A percentile compares a stretch with the other conserved stretches of the same genome.
Conservation (phyloP, 2,888 invertebrate species). For the Cephus pygmeus region DNA sequence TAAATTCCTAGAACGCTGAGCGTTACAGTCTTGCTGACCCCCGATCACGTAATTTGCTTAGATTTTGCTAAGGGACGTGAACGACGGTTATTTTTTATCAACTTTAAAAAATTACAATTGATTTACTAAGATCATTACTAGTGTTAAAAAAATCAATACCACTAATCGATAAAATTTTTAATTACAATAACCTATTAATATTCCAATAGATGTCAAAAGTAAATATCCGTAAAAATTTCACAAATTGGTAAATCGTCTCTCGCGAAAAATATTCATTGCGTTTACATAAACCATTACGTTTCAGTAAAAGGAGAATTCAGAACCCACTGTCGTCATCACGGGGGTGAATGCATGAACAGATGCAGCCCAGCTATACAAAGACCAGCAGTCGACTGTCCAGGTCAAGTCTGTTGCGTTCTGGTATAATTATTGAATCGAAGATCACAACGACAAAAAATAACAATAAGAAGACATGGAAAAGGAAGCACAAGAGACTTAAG, state of each 20-base stretch:
- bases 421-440: constrained; percentile 25
- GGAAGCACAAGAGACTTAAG: background rate
- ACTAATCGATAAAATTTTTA: background rate
- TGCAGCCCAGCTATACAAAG: constrained; percentile 18
- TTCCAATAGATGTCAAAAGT: background rate
- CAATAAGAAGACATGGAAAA: background rate
- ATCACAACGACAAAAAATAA: background rate
- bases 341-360: constrained; percentile 42
- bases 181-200: background rate
- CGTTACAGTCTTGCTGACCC: no score
- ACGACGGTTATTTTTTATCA: no score
- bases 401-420: constrained; percentile 36
- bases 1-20: constrained; percentile 18
- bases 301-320: constrained; percentile 39
- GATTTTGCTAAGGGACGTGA: no score
- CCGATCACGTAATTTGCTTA: no score
- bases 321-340: constrained; percentile 39
- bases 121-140: no score
- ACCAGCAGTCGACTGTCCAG: constrained; percentile 30
- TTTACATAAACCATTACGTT: constrained; percentile 5
- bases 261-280: background rate
- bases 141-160: background rate
- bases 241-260: background rate
- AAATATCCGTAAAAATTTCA: background rate
- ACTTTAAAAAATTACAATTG: no score